Evolutionary conservation across 2,888 invertebrate genomes (phyloP), one percentile per base, ranked within the genome.

Genomic region (Dendrolimus houi): DNA sequence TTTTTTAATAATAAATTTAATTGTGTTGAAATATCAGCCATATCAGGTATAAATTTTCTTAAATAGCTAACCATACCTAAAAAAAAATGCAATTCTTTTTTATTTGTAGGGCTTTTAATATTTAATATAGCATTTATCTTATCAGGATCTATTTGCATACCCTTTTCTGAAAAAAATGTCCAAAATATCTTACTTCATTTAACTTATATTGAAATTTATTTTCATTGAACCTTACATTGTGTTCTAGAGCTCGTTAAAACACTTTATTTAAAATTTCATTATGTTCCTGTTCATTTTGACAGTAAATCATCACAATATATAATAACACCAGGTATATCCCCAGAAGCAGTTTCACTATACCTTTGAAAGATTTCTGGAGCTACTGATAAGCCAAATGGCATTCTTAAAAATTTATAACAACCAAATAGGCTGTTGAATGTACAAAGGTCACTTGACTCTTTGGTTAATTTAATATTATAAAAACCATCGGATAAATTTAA

Each of bases 221-320:
- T 52, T 60, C 55, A 62, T 72, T 75, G 55, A 72, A 75, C 54
- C 52, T 54, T 9, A 64, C 60, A 60, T 64, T 63, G 52, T 55
- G n/a, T 56, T 54, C 1, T 58, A 55, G 42, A 0, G 66, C 66
- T 12, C 64, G 54, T 57, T 61, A 57, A 54, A 62, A 58, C n/a
- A 57, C 57, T 10, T 54, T 55, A 14, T 41, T 59, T 52, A 64
- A 60, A 54, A 63, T 60, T 58, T 3, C 53, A 56, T 63, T 63
- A 60, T 65, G 64, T 13, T 66, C 62, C 8, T 54, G 7, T 56
- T 63, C 63, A 17, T 9, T 61, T 2, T 59, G 57, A 13, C 59
- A 71, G 58, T 42, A 78, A 56, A 59, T 78, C 75, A 66, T 80
- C 75, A 58, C 77, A 74, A 61, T 78, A 78, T 1, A 79, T 59